Conservation (phyloP, 2,113 vertebrate genomes). For the Melospiza melodia region DNA sequence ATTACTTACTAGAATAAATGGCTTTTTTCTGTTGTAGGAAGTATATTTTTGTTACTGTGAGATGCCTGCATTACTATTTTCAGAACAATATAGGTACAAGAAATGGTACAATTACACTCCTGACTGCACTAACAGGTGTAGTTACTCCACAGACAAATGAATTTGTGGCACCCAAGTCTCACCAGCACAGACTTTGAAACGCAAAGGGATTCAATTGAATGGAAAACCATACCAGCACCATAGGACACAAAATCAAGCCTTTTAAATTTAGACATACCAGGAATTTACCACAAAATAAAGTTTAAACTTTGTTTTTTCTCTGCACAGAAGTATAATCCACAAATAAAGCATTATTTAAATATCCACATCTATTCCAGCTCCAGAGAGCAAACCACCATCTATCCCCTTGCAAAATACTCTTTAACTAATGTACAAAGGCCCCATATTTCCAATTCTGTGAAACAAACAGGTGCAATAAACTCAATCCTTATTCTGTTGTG, state of each 20-base stretch:
- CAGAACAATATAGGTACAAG: not conserved
- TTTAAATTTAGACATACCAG: not conserved
- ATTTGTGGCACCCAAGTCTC: not conserved
- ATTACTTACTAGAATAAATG: not conserved
- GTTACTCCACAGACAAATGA: not conserved
- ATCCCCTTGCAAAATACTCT: not conserved
- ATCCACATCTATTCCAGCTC: not conserved
- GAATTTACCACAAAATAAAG: not conserved
- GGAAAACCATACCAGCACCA: not conserved
- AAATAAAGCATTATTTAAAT: not conserved
- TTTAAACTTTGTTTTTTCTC: not conserved
- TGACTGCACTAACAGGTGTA: not conserved
- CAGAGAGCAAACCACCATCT: not conserved
- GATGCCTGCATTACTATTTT: not conserved
- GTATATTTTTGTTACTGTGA: not conserved
- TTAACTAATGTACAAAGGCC: fast-evolving
- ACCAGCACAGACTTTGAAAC: not conserved
- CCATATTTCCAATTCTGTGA: not conserved
- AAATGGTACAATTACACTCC: not conserved
- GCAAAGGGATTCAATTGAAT: not conserved
- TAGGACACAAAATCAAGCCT: not conserved
- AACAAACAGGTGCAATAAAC: not conserved
- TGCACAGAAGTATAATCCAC: not conserved
- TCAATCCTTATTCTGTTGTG: not conserved
- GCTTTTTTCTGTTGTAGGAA: fast-evolving